Percentiles rank a stretch among this genome's conserved stretches.
Conservation (phyloP, 1,140 invertebrate genomes). For the Solenopsis invicta region DNA sequence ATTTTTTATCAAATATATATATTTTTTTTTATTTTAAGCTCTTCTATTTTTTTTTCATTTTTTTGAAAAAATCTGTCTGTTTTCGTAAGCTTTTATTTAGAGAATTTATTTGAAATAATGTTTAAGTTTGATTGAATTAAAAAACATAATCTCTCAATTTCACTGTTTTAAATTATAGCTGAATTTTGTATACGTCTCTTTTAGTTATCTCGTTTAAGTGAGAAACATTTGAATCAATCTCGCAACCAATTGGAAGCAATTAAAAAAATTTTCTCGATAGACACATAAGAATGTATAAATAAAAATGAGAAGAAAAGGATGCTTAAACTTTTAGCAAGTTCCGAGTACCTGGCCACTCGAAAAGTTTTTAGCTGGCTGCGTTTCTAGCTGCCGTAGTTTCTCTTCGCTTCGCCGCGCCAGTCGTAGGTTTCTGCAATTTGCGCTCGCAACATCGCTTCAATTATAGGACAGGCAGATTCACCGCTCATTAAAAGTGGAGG, state of each 20-base stretch:
- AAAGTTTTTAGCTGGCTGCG: constrained; percentile 71
- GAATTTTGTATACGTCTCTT: background rate
- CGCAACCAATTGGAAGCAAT: constrained; percentile 36
- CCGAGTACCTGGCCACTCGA: constrained; percentile 67
- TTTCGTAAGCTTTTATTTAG: background rate
- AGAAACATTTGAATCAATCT: constrained; percentile 14
- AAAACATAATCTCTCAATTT: background rate
- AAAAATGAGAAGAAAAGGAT: constrained; percentile 53
- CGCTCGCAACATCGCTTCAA: constrained; percentile 74
- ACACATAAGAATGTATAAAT: constrained; percentile 36
- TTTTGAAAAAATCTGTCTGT: too few species aligned
- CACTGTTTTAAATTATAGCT: background rate
- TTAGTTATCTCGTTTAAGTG: background rate
- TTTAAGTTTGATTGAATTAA: background rate
- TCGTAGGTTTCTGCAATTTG: constrained; percentile 66
- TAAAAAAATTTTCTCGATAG: constrained; percentile 12
- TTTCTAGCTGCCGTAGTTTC: constrained; percentile 52
- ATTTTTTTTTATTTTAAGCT: background rate
- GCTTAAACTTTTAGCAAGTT: constrained; percentile 70
- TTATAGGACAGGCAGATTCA: constrained; percentile 73
- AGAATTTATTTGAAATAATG: background rate
- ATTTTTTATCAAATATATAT: background rate
- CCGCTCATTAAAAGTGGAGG: constrained; percentile 71
- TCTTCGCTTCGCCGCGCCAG: constrained; percentile 9
- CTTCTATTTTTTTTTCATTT: background rate